Conservation (phyloP, 2,888 invertebrate species). For the Erebia ligea region DNA sequence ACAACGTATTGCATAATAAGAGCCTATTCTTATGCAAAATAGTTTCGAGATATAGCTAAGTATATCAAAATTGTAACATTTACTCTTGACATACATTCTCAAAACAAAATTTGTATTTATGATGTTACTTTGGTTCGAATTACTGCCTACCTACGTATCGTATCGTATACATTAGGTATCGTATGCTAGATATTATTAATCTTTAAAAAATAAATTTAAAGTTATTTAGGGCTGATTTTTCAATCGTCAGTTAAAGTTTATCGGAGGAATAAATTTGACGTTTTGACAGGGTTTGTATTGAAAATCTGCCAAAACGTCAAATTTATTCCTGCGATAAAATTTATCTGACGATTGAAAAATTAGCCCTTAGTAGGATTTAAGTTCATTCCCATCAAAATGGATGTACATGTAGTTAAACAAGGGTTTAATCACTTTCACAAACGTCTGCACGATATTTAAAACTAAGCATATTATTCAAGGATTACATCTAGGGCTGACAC, state of each 20-base stretch:
- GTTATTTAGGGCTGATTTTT: too few relatives aligned
- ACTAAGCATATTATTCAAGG: slow-evolving; percentile 62
- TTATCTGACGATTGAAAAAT: too few relatives aligned
- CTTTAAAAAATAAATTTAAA: too few relatives aligned
- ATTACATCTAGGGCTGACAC: slow-evolving; percentile 50
- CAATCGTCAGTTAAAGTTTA: too few relatives aligned
- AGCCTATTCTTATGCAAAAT: slow-evolving; percentile 33
- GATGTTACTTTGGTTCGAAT: slow-evolving; percentile 4
- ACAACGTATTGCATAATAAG: slow-evolving; percentile 19
- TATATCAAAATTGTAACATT: slow-evolving; percentile 23
- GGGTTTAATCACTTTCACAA: slow-evolving; percentile 48
- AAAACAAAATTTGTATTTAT: slow-evolving; percentile 10
- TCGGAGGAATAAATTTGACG: too few relatives aligned
- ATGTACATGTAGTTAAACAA: slow-evolving; percentile 24
- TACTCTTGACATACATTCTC: slow-evolving; percentile 25
- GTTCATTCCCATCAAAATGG: slow-evolving; percentile 20
- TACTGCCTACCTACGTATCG: background rate
- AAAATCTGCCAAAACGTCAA: too few relatives aligned
- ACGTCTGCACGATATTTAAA: slow-evolving; percentile 51
- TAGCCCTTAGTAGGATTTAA: background rate
- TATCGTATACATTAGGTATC: background rate
- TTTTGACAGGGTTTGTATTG: too few relatives aligned
- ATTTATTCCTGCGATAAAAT: too few relatives aligned
- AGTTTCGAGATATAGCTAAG: slow-evolving; percentile 15
- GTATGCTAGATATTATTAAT: background rate